Evolutionary conservation across 2,888 invertebrate species (phyloP), one percentile per base, ranked within the genome.

Genomic region (Busseola fusca): DNA sequence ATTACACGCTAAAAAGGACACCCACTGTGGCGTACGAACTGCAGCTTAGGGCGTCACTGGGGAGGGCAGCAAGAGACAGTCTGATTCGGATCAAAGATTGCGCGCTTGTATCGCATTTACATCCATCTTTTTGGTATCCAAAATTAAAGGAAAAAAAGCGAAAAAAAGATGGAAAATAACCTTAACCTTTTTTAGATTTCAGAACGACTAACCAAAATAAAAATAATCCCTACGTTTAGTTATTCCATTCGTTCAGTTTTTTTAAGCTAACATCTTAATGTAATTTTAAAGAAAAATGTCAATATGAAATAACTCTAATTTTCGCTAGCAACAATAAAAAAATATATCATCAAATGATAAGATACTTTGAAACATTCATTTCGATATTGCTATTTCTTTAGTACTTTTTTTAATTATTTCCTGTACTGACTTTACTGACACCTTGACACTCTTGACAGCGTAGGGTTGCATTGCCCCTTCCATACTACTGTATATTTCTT

Each of bases 401-500:
- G 14, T 9, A 45, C 21, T 21, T 50, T 48, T 21, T 56, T 73
- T 30, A 25, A 25, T 10, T 3, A 30, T 16, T 37, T 58, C 37
- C 27, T 34, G 54, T 40, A 30, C 64, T 71, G 37, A 72, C 76
- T 76, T 70, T 60, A 64, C 67, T 34, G 34, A 74, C 60, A 70
- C 54, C 71, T 60, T 77, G 74, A 68, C 79, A 78, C 57, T 77
- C 64, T 80, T 77, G 78, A 78, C 80, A 78, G 64, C 78, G 80
- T 76, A 76, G 56, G 78, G 59, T 78, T 80, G 71, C 71, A 73
- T 81, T 84, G 72, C 76, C 83, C 87, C 83, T 82, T 84, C 81
- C 82, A 73, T 83, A 76, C 69, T 83, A 82, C 70, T 80, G 77
- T 85, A 76, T 83, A 79, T 82, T 88, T 88, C 84, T 85, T 80